A percentile compares a stretch with the other conserved stretches of the same genome.
phyloP scores from a whole-genome alignment of 2,797 vertebrate genomes.

The Petrocephalus sullivani region DNA sequence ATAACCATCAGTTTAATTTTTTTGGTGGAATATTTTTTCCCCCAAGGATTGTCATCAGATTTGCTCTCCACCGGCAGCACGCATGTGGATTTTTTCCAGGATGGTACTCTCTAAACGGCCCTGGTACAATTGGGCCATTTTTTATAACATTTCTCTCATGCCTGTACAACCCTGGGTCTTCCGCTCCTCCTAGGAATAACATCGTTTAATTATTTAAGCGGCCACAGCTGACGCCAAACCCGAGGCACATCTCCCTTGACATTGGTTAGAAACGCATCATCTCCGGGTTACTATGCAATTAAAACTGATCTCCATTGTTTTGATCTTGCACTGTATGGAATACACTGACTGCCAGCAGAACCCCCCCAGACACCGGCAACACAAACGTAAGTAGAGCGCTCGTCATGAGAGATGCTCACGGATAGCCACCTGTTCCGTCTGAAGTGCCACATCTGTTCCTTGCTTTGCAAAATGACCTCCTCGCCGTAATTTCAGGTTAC shows the following conservation, averaged over 20 bases:
- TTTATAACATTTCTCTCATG: conserved; percentile 47
- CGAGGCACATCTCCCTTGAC: conserved; percentile 47
- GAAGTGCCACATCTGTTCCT: conserved; percentile 37
- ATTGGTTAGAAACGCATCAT: conserved; percentile 70
- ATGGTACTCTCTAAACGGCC: conserved; percentile 71
- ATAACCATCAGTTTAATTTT: conserved; percentile 33
- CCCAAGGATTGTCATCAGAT: conserved; percentile 41
- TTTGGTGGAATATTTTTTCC: conserved; percentile 38
- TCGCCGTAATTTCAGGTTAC: neutral
- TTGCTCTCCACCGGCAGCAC: conserved; percentile 46
- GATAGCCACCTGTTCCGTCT: conserved; percentile 26
- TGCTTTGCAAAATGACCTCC: neutral
- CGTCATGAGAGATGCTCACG: conserved; percentile 17
- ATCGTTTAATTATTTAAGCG: conserved; percentile 37
- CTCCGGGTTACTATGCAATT: conserved; percentile 99
- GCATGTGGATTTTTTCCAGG: conserved; percentile 61
- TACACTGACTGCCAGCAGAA: conserved; percentile 92
- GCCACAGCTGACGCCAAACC: conserved; percentile 34
- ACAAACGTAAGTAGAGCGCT: conserved; percentile 84
- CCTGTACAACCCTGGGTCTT: conserved; percentile 58
- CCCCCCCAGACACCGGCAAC: conserved; percentile 85
- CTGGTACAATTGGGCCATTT: conserved; percentile 68
- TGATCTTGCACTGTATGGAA: conserved; percentile 98
- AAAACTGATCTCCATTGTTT: conserved; percentile 94
- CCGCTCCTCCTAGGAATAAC: conserved; percentile 57